Conservation (phyloP, 1,140 invertebrate genomes). For the Phthorimaea operculella region DNA sequence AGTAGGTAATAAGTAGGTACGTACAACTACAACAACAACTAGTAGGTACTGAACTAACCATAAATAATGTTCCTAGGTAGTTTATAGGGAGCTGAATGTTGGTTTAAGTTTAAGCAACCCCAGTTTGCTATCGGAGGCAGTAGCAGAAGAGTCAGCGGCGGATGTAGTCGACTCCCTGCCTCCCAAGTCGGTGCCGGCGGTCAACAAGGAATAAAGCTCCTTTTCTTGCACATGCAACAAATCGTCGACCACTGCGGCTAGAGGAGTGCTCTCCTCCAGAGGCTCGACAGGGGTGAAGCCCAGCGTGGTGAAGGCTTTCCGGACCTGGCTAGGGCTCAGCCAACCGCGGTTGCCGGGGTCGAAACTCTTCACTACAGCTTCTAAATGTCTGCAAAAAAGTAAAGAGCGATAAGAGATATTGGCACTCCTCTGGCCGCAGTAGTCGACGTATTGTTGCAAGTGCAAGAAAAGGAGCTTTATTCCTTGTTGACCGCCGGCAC, state of each 20-base stretch:
- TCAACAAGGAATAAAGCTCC: conserved; percentile 37
- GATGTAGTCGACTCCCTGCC: background rate
- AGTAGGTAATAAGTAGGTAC: too few relatives aligned
- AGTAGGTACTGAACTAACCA: too few relatives aligned
- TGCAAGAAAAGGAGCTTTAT: conserved; percentile 42
- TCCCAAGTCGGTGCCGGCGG: conserved; percentile 20
- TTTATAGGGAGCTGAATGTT: too few relatives aligned
- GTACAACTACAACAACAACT: too few relatives aligned
- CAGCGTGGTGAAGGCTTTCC: conserved; percentile 37
- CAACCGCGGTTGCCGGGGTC: conserved; percentile 51
- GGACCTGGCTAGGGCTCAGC: conserved; percentile 42
- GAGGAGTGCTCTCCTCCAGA: conserved; percentile 30
- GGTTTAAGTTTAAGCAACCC: too few relatives aligned
- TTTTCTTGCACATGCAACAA: conserved; percentile 35
- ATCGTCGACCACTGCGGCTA: conserved; percentile 25
- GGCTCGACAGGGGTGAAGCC: conserved; percentile 27
- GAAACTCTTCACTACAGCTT: conserved; percentile 55
- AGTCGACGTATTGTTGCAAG: conserved; percentile 23
- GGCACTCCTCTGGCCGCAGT: conserved; percentile 26
- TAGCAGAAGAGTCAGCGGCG: background rate
- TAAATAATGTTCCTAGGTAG: too few relatives aligned
- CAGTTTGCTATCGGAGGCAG: too few relatives aligned
- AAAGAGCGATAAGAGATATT: background rate
- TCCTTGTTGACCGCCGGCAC: conserved; percentile 34
- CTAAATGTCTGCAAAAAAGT: conserved; percentile 45